Evolutionary conservation across 2,113 vertebrate species (phyloP), one percentile per base, ranked within the genome.

Genomic region (Tylochromis polylepis): DNA sequence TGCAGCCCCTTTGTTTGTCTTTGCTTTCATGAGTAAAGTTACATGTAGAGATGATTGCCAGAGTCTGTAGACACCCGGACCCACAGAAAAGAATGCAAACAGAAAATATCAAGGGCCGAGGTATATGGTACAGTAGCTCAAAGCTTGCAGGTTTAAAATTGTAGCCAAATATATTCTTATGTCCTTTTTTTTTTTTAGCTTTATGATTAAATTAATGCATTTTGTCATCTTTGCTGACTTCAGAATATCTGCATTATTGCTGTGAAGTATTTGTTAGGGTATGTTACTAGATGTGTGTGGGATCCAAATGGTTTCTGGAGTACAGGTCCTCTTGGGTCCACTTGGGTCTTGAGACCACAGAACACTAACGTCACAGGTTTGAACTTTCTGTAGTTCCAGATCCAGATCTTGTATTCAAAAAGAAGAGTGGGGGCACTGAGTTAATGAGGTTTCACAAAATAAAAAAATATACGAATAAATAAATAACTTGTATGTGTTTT

Each of bases 1-100:
- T 81, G 87, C 7, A 72, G 57, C 27, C 62, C 80, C 53, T 84
- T 83, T 88, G 53, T 81, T 92, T 90, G 87, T 82, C 38, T 88
- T 84, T 79, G 79, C 82, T 80, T 86, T 88, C 79, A 82, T 75
- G 59, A 81, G 83, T 92, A 91, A 94, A 89, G 83, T 38, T 84
- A 60, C 60, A 84, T 36, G 79, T 53, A 60, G 55, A 90, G 86
- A 94, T 87, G 85, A 87, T 79, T 62, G 87, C 65, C 90, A 93
- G 88, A 89, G 67, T 49, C 89, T 70, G 38, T 43, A 58, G 87
- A 86, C 51, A 56, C 58, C 11, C 67, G 79, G 89, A 34, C 77
- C 72, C 27, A 49, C 14, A 24, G 78, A 79, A 34, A 82, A 67
- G 75, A 93, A 90, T 87, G 82, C 81, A 89, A 90, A 90, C 27